These are phyloP conservation scores for Ophthalmotilapia sp. DNA, from an alignment of 2,113 vertebrate species.

Conservation along the genomic window DNA sequence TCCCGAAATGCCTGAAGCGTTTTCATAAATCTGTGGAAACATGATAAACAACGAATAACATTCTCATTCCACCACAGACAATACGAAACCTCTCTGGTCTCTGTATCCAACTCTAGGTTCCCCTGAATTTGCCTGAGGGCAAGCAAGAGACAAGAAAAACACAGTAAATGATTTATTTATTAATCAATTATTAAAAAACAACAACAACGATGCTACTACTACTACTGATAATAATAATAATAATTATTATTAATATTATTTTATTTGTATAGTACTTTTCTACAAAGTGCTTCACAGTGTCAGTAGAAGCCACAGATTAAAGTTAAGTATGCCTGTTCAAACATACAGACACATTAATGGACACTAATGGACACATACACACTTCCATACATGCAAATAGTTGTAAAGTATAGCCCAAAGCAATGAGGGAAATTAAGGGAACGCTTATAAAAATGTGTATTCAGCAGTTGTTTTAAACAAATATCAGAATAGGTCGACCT, in stretches of 20 bases:
- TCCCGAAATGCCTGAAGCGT: background rate
- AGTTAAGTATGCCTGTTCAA: background rate
- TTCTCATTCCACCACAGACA: background rate
- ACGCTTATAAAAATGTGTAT: background rate
- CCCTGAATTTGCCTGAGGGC: background rate
- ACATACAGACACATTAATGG: background rate
- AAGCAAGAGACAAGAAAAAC: background rate
- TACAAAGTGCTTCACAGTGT: background rate
- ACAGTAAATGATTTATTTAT: background rate
- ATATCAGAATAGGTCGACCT: background rate
- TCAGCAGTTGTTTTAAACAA: background rate
- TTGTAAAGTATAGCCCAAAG: background rate
- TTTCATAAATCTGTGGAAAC: background rate
- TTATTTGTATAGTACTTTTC: background rate
- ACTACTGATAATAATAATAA: background rate
- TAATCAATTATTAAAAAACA: background rate
- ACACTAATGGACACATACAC: background rate
- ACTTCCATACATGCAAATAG: background rate
- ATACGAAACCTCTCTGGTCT: background rate
- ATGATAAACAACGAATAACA: background rate
- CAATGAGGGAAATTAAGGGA: background rate
- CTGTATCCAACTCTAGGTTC: background rate
- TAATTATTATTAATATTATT: background rate
- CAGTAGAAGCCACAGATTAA: background rate
- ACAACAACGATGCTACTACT: background rate